phyloP scores from a whole-genome alignment of 2,113 vertebrate species.

The Paratilapia polleni region DNA sequence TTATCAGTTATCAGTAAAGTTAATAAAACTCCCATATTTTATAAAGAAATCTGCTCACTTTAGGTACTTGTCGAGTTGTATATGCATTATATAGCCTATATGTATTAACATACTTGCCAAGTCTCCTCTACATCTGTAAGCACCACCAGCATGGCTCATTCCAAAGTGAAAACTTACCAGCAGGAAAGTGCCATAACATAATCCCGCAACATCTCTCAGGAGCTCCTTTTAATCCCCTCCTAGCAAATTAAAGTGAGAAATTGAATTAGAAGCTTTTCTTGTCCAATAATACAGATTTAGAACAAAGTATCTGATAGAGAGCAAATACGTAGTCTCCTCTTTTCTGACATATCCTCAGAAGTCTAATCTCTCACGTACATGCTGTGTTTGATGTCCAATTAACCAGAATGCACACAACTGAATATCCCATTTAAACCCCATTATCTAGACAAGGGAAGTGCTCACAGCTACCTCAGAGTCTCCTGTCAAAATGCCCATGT shows the following conservation, averaged over 20 bases:
- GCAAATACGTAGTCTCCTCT: constrained; percentile 64
- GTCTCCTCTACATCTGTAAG: constrained; percentile 2
- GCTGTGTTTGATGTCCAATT: constrained; percentile 77
- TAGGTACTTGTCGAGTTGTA: neutral
- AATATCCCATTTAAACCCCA: constrained; percentile 69
- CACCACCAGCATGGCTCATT: constrained; percentile 18
- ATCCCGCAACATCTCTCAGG: constrained; percentile 69
- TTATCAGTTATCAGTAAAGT: neutral
- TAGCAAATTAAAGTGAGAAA: constrained; percentile 74
- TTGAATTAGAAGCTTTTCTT: constrained; percentile 76
- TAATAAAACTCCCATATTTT: neutral
- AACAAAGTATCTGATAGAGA: constrained; percentile 74
- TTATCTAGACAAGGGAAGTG: constrained; percentile 65
- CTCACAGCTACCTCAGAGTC: constrained; percentile 59
- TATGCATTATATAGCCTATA: neutral
- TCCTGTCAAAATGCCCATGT: constrained; percentile 62
- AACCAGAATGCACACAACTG: constrained; percentile 71
- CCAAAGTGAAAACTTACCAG: constrained; percentile 36
- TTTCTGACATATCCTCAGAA: constrained; percentile 70
- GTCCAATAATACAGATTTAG: constrained; percentile 69
- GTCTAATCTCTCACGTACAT: constrained; percentile 72
- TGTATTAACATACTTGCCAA: neutral
- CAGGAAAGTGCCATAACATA: constrained; percentile 58
- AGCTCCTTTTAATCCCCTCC: constrained; percentile 65
- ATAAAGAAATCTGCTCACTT: neutral